Base-by-base conservation (phyloP, 2,797 vertebrate genomes). In the Phyllotis vaccarum region DNA sequence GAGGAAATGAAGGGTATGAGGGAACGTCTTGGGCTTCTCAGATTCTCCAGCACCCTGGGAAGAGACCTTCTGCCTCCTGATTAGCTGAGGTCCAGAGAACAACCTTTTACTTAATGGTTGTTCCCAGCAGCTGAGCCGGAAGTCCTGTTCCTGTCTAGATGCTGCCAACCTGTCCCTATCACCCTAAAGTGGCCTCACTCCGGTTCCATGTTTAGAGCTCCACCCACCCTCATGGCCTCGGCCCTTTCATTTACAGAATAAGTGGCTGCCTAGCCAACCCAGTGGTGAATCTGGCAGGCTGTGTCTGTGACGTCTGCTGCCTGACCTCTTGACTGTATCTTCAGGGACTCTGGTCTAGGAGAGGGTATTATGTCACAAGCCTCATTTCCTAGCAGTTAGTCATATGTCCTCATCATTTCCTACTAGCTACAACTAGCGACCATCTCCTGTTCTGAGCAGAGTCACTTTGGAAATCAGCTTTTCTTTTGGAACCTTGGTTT, bases 301-400 rank as follows among this genome's bases (percentile, higher is more conserved):
- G 13, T 46, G 64, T 81, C 75, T 68, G 40, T 96, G 95, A 82
- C 4, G 1, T 86, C 89, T 49, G 10, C 2, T 68, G 58, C 75
- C 46, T 46, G 54, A 72, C 86, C 79, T 92, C 72, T 86, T 49
- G 34, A 68, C 79, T 95, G 27, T 64, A 62, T 87, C 89, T 87
- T 93, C 54, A 58, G 82, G 89, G 92, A 89, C 64, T 40, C 70
- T 60, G 31, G 49, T n/a, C 72, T 52, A n/a, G 79, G 82, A 90
- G 91, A 81, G 70, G 13, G 10, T 64, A 13, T 68, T 17, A 6
- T 66, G 88, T 97, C 96, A 86, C 58, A 43, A 0, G 0, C 37
- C 46, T 95, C 81, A 43, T 93, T 96, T 97, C 97, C 91, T 95
- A 60, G 72, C 34, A n/a, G 74, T 64, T 56, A 31, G 40, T 94